phyloP scores from a whole-genome alignment of 2,113 vertebrate species.

The Pseudorectes ferrugineus region DNA sequence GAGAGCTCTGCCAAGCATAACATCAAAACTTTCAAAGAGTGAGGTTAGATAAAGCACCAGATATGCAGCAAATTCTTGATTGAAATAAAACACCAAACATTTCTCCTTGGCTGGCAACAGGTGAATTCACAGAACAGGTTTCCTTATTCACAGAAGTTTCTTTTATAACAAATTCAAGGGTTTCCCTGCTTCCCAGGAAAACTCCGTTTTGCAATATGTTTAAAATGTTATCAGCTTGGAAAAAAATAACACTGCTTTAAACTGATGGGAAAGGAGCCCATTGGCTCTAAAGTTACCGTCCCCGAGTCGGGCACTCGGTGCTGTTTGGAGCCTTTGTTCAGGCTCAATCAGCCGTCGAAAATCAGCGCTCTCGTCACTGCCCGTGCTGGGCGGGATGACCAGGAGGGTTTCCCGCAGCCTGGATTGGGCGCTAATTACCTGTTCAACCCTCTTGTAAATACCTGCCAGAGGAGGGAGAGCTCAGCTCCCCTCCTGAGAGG shows the following conservation, averaged over 20 bases:
- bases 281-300: conserved; percentile 82
- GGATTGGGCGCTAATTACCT: conserved; percentile 72
- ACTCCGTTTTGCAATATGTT: conserved; percentile 25
- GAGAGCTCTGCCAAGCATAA: not conserved
- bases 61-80: not conserved
- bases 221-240: conserved; percentile 54
- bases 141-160: conserved; percentile 14
- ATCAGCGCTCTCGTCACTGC: conserved; percentile 84
- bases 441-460: conserved; percentile 65
- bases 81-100: conserved; percentile 48
- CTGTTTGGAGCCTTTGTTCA: conserved; percentile 89
- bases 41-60: conserved; percentile 20
- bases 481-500: not conserved
- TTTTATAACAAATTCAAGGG: not conserved
- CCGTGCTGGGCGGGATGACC: conserved; percentile 81
- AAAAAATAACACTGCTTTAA: conserved; percentile 40
- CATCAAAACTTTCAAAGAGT: not conserved
- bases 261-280: conserved; percentile 80
- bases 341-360: conserved; percentile 87
- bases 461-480: conserved; percentile 15
- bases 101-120: conserved; percentile 51
- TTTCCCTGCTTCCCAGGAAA: conserved; percentile 17
- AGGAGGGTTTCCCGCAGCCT: conserved; percentile 81
- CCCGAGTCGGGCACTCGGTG: conserved; percentile 74
- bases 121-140: not conserved